These are phyloP conservation scores for Tiaroga cobitis DNA, from an alignment of 2,797 vertebrate genomes.

Conservation along the genomic window DNA sequence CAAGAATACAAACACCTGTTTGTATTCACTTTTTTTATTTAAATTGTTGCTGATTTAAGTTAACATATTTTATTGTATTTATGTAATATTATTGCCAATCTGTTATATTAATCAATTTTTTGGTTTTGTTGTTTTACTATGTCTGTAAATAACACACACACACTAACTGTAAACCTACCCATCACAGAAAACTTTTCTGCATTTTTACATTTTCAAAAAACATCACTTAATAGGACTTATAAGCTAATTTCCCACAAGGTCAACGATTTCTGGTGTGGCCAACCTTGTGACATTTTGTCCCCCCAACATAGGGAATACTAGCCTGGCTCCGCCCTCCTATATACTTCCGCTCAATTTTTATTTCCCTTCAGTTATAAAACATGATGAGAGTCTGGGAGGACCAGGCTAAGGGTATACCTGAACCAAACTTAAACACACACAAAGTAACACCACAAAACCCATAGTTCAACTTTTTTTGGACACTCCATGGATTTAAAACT, in stretches of 20 bases:
- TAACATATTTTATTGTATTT: slow-evolving; percentile 16
- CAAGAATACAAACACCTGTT: not conserved
- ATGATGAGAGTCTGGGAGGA: too few species aligned
- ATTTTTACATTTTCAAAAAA: not conserved
- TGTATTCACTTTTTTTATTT: slow-evolving; percentile 23
- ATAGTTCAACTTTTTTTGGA: not conserved
- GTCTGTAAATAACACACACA: not conserved
- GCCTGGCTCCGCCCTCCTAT: too few species aligned
- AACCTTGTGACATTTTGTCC: not conserved
- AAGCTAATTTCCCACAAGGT: not conserved
- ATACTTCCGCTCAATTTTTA: too few species aligned
- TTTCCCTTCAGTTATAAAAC: too few species aligned
- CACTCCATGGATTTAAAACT: not conserved
- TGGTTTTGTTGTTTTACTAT: not conserved
- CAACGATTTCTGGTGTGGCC: too few species aligned
- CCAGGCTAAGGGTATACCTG: not conserved
- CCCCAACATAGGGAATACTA: not conserved
- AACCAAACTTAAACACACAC: not conserved
- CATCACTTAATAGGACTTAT: not conserved
- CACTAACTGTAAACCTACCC: not conserved
- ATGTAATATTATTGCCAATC: not conserved
- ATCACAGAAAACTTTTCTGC: not conserved
- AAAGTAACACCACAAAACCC: not conserved
- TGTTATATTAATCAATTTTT: not conserved
- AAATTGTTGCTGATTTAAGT: not conserved